Evolutionary conservation across 1,140 invertebrate species (phyloP).

Genomic region (Rhynchophorus ferrugineus): DNA sequence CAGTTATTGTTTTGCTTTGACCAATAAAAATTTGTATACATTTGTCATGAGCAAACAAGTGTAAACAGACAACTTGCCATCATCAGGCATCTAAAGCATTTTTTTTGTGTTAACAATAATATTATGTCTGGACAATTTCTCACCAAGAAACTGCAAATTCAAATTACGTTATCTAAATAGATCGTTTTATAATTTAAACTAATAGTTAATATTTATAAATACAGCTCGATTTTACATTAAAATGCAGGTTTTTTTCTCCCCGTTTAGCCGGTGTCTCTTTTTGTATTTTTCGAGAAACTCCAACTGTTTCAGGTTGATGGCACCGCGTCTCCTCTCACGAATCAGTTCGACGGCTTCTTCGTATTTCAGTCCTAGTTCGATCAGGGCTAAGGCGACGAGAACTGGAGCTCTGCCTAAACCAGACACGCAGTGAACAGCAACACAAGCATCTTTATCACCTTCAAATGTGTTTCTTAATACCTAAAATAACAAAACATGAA

Average conservation of each 20-base stretch:
- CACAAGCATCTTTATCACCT: constrained; percentile 65
- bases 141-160: too few species aligned
- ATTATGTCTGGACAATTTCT: too few species aligned
- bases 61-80: too few species aligned
- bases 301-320: constrained; percentile 82
- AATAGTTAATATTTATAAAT: too few species aligned
- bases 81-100: too few species aligned
- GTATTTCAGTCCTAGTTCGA: constrained; percentile 81
- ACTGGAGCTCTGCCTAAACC: constrained; percentile 81
- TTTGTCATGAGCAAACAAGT: too few species aligned
- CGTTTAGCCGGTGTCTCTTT: constrained; percentile 53
- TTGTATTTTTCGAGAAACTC: constrained; percentile 78
- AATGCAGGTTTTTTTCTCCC: neutral
- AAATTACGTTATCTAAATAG: too few species aligned
- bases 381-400: constrained; percentile 76
- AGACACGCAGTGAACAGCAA: constrained; percentile 81
- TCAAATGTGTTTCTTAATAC: constrained; percentile 57
- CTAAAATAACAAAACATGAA: constrained; percentile 45
- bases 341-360: constrained; percentile 84
- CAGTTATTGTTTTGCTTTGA: too few species aligned
- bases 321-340: constrained; percentile 76
- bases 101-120: too few species aligned
- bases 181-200: too few species aligned
- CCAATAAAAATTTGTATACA: too few species aligned
- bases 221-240: neutral